A percentile compares a stretch with the other conserved stretches of the same genome.
phyloP scores from a whole-genome alignment of 2,113 vertebrate genomes.

The Lamprotornis superbus region DNA sequence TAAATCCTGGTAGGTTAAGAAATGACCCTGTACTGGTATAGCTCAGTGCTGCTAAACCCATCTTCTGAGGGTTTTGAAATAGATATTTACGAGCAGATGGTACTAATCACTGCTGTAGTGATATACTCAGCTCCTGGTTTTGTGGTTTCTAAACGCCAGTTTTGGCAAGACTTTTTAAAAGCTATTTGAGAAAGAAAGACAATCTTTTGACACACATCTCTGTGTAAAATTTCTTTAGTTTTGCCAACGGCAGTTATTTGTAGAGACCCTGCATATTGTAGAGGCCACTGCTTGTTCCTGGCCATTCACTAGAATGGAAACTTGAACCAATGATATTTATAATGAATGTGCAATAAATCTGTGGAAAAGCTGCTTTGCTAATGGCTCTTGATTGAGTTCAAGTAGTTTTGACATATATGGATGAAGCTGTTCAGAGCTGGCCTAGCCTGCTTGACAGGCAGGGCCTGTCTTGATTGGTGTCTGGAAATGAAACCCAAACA shows the following conservation, averaged over 20 bases:
- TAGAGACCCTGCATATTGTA: not conserved
- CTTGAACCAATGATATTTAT: not conserved
- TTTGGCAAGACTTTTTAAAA: not conserved
- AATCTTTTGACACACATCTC: not conserved
- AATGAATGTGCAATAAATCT: conserved; percentile 40
- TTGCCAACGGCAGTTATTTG: not conserved
- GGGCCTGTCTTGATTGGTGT: not conserved
- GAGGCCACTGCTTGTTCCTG: not conserved
- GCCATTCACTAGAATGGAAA: not conserved
- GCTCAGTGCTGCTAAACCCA: not conserved
- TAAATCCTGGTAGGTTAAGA: not conserved
- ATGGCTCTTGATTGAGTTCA: not conserved
- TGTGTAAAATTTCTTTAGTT: not conserved
- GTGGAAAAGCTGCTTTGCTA: not conserved
- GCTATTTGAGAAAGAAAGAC: not conserved
- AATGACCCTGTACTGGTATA: not conserved
- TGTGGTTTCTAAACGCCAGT: not conserved
- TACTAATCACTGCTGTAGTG: not conserved
- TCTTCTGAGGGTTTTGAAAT: not conserved
- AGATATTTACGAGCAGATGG: not conserved
- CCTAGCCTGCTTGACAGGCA: not conserved
- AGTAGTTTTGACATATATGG: not conserved
- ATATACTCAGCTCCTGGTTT: not conserved
- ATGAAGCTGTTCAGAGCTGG: not conserved
- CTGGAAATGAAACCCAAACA: not conserved